These are phyloP conservation scores for Rhopalosiphum padi DNA, from an alignment of 1,140 invertebrate genomes.

Conservation along the genomic window DNA sequence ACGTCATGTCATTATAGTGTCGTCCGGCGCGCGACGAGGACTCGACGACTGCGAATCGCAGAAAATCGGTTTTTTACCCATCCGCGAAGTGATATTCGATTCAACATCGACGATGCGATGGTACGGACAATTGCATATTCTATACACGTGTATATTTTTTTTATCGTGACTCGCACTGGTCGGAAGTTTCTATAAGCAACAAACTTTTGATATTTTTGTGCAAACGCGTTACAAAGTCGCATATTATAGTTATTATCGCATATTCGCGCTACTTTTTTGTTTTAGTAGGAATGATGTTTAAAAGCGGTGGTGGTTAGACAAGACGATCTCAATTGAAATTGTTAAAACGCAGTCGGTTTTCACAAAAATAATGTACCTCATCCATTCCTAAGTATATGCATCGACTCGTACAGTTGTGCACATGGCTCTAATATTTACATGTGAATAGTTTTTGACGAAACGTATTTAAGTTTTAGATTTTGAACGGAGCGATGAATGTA, in stretches of 20 bases:
- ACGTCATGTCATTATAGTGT: background rate
- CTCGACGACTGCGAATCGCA: background rate
- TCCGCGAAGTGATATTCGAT: background rate
- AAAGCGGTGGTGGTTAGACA: no score
- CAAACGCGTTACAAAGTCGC: background rate
- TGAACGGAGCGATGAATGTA: background rate
- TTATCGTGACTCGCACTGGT: background rate
- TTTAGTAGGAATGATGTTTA: background rate
- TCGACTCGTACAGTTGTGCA: background rate
- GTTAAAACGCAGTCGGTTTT: background rate
- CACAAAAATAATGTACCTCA: background rate
- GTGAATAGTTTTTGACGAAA: background rate
- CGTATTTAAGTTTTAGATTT: background rate
- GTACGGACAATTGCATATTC: background rate
- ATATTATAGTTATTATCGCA: no score
- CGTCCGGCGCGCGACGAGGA: background rate
- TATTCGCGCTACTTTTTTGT: background rate
- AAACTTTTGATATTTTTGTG: background rate
- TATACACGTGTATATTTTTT: background rate
- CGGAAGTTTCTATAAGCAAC: background rate
- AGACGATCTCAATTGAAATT: background rate
- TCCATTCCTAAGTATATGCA: background rate
- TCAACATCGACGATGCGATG: background rate
- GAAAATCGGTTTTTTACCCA: conserved; percentile 1
- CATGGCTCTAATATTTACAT: background rate